A percentile compares a stretch with the other conserved stretches of the same genome.
phyloP scores from a whole-genome alignment of 2,888 invertebrate genomes.

The Nesidiocoris tenuis region DNA sequence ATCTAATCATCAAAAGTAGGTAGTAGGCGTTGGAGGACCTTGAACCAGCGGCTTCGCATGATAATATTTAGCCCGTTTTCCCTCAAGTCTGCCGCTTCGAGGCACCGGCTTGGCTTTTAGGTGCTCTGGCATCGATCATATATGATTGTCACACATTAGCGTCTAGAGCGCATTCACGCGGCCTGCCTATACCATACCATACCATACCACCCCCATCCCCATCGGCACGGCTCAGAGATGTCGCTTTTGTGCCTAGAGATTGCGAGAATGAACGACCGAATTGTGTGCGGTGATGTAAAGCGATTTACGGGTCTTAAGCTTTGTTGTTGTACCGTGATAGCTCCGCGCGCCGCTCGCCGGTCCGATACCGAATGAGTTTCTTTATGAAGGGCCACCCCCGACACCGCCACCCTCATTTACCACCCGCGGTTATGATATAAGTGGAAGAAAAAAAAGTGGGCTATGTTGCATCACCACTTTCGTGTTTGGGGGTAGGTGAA shows the following conservation, averaged over 20 bases:
- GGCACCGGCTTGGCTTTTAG: not conserved
- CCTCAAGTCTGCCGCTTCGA: too few relatives aligned
- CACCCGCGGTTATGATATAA: too few relatives aligned
- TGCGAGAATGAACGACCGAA: not conserved
- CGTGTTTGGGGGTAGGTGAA: too few relatives aligned
- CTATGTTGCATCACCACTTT: too few relatives aligned
- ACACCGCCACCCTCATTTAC: not conserved
- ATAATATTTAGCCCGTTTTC: too few relatives aligned
- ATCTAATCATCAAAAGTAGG: too few relatives aligned
- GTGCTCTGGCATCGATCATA: not conserved
- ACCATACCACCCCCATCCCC: not conserved
- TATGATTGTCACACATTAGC: not conserved
- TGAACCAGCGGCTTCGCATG: too few relatives aligned
- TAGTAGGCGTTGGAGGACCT: too few relatives aligned
- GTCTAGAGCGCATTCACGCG: not conserved
- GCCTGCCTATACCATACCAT: too few relatives aligned
- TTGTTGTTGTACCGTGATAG: not conserved
- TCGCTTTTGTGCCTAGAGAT: not conserved
- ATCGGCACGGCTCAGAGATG: not conserved
- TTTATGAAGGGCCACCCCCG: not conserved
- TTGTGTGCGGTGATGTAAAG: not conserved
- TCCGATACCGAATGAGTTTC: not conserved
- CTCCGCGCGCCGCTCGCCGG: not conserved
- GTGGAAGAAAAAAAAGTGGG: too few relatives aligned
- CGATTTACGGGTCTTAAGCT: not conserved